Evolutionary conservation across 2,113 vertebrate species (phyloP).

Genomic region (Tenebrosternarchus preto): DNA sequence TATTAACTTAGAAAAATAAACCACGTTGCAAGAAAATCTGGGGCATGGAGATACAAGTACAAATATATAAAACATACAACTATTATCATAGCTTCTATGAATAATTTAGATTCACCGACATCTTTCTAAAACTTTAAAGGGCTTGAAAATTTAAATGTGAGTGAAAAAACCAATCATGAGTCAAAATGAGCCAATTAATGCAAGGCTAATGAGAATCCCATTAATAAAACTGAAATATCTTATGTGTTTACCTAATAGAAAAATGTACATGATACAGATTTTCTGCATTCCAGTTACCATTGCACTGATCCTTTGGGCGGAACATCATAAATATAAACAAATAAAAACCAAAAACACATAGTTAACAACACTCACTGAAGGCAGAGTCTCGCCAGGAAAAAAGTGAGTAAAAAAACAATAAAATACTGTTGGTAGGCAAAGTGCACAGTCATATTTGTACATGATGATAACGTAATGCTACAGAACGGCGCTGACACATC

Average conservation of each 20-base stretch:
- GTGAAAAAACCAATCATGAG: neutral
- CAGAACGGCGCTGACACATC: neutral
- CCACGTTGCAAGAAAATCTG: conserved; percentile 16
- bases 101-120: conserved; percentile 39
- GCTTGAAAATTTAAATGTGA: conserved; percentile 2
- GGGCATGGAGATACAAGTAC: conserved; percentile 32
- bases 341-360: conserved; percentile 46
- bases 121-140: conserved; percentile 41
- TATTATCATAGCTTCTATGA: conserved; percentile 26
- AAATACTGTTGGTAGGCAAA: conserved; percentile 79
- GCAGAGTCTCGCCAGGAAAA: conserved; percentile 49
- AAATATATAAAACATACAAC: conserved; percentile 39
- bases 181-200: neutral
- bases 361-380: conserved; percentile 55
- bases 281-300: conserved; percentile 68
- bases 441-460: conserved; percentile 76
- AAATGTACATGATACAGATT: conserved; percentile 63
- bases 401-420: conserved; percentile 58
- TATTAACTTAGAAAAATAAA: conserved; percentile 17
- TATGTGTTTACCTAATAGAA: conserved; percentile 28
- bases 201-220: conserved; percentile 42
- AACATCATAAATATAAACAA: conserved; percentile 75
- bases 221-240: conserved; percentile 25
- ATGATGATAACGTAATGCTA: conserved; percentile 16
- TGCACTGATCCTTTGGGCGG: conserved; percentile 80